These are phyloP conservation scores for Chrysogorgia sp. DNA, from an alignment of 92 coral and sea anemone genomes.

Conservation along the genomic window DNA sequence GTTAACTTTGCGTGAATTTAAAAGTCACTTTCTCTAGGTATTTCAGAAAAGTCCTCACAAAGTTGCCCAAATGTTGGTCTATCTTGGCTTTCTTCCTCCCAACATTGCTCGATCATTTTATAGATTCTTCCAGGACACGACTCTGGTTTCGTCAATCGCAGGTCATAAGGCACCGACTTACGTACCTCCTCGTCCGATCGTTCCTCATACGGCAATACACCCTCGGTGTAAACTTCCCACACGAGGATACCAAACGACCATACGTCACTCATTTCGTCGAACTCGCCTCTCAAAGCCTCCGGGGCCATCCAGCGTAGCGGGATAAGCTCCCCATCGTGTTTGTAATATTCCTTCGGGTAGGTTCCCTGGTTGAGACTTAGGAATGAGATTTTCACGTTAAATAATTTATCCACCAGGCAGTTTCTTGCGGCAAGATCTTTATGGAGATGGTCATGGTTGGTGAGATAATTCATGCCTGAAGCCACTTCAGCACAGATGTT, in stretches of 20 bases:
- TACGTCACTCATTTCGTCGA: conserved; percentile 89
- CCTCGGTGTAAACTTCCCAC: conserved; percentile 94
- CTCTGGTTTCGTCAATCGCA: conserved; percentile 90
- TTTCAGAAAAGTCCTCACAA: conserved; percentile 73
- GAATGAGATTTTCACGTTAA: conserved; percentile 91
- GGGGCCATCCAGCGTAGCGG: conserved; percentile 99
- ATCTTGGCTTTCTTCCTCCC: conserved; percentile 74
- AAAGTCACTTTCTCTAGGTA: conserved; percentile 46
- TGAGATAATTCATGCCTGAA: conserved; percentile 86
- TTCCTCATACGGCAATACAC: conserved; percentile 83
- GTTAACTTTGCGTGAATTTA: neutral
- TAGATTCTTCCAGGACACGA: conserved; percentile 88
- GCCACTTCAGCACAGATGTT: conserved; percentile 78
- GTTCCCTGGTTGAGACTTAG: conserved; percentile 88
- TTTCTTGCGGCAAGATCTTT: conserved; percentile 96
- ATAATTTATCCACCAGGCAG: conserved; percentile 84
- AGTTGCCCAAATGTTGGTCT: conserved; percentile 78
- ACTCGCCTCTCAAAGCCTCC: conserved; percentile 94
- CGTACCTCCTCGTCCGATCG: conserved; percentile 92
- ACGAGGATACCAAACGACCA: conserved; percentile 91
- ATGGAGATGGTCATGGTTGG: conserved; percentile 75
- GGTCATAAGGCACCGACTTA: conserved; percentile 80
- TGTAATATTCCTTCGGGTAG: conserved; percentile 86
- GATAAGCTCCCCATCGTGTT: conserved; percentile 81
- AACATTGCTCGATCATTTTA: conserved; percentile 82